Evolutionary conservation across 2,888 invertebrate species (phyloP).

Genomic region (Apoda limacodes): DNA sequence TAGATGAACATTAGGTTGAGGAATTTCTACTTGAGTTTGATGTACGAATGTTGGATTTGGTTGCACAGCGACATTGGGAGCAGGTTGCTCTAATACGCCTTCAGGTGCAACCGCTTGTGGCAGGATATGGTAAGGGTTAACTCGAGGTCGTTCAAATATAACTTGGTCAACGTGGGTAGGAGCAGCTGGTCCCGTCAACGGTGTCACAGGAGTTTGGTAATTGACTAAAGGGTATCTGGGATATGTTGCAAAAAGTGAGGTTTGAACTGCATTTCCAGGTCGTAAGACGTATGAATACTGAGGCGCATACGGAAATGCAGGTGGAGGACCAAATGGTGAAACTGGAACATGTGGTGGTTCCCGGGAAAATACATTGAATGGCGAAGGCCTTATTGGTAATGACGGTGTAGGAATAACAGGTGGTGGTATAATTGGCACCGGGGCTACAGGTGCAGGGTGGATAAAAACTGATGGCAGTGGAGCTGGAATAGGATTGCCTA

Average conservation of each 20-base stretch:
- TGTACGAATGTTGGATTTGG: constrained; percentile 27
- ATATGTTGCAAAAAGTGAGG: constrained; percentile 54
- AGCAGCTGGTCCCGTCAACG: constrained; percentile 19
- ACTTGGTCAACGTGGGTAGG: constrained; percentile 22
- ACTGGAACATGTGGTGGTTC: constrained; percentile 34
- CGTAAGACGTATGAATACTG: constrained; percentile 48
- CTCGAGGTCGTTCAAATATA: constrained; percentile 35
- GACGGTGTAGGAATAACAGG: constrained; percentile 33
- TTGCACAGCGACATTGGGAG: constrained; percentile 25
- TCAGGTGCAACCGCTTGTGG: constrained; percentile 27
- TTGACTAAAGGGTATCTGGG: constrained; percentile 53
- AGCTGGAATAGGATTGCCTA: constrained; percentile 38
- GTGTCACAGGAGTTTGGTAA: constrained; percentile 36
- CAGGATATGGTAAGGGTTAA: constrained; percentile 32
- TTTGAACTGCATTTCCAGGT: constrained; percentile 55
- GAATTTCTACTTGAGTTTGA: constrained; percentile 20
- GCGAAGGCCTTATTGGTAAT: constrained; percentile 31
- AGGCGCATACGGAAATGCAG: constrained; percentile 26
- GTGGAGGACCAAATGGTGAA: constrained; percentile 19
- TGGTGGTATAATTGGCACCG: constrained; percentile 30
- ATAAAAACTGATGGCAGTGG: constrained; percentile 30
- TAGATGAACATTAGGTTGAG: constrained; percentile 26
- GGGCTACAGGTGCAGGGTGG: constrained; percentile 28
- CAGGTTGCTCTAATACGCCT: constrained; percentile 31
- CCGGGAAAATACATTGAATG: too few species aligned